These are phyloP conservation scores for Sceloporus undulatus DNA, from an alignment of 2,113 vertebrate genomes.

Conservation along the genomic window DNA sequence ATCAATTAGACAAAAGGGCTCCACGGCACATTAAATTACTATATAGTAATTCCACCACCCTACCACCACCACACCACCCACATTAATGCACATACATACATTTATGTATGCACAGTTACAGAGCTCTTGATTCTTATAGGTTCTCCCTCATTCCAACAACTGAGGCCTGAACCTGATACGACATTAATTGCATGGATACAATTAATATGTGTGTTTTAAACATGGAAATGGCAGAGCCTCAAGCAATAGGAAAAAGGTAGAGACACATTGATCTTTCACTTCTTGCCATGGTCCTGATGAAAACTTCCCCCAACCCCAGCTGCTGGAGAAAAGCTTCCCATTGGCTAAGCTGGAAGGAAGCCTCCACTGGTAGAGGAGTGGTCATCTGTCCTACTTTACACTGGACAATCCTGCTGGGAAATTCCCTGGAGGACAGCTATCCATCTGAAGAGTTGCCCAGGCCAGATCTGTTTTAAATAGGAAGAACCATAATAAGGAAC, in stretches of 20 bases:
- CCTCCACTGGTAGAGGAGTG: background rate
- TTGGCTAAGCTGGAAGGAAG: no score
- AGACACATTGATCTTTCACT: background rate
- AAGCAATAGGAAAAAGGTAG: background rate
- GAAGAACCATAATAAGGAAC: no score
- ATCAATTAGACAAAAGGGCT: slow-evolving; percentile 50
- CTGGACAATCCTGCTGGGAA: background rate
- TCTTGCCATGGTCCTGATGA: background rate
- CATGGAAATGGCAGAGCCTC: background rate
- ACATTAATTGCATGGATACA: background rate
- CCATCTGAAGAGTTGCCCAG: no score
- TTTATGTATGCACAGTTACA: background rate
- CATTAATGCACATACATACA: background rate
- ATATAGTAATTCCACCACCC: background rate
- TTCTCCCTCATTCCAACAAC: background rate
- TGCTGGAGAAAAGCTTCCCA: no score
- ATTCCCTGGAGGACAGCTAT: background rate
- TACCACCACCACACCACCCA: background rate
- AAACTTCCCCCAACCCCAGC: no score
- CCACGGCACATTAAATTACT: slow-evolving; percentile 18
- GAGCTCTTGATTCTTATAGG: background rate
- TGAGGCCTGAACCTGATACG: background rate
- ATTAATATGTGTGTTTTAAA: background rate
- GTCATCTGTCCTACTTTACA: background rate
- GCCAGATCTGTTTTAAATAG: no score